Evolutionary conservation across 37 sponge, comb jelly and placozoan species (phyloP).

Genomic region (Trichoplax adhaerens): DNA sequence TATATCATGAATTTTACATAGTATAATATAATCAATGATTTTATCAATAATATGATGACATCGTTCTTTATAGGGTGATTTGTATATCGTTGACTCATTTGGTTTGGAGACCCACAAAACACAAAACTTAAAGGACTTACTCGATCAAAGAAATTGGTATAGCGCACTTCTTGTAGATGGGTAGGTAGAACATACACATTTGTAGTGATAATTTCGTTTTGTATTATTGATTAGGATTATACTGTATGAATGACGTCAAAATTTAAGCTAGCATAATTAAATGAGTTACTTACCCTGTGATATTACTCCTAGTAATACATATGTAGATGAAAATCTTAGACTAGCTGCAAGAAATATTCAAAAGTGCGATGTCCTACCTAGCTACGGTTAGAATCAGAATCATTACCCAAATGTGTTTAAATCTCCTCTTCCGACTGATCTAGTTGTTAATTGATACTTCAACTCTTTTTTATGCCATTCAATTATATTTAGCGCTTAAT

Average conservation of each 20-base stretch:
- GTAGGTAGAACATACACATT: not conserved
- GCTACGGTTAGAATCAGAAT: constrained; percentile 15
- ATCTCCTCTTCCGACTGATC: too few species aligned
- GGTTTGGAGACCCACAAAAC: constrained; percentile 24
- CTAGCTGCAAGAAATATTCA: constrained; percentile 35
- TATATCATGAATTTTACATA: too few species aligned
- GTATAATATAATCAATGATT: too few species aligned
- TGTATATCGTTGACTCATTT: constrained; percentile 57
- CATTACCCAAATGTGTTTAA: not conserved
- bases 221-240: too few species aligned
- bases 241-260: too few species aligned
- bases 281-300: too few species aligned
- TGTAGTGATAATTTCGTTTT: too few species aligned
- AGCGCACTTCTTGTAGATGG: constrained; percentile 62
- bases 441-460: too few species aligned
- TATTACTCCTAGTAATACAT: constrained; percentile 13
- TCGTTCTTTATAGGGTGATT: constrained; percentile 23
- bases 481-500: constrained; percentile 15
- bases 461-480: not conserved
- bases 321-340: constrained; percentile 27
- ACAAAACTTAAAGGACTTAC: constrained; percentile 13
- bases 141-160: constrained; percentile 34
- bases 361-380: constrained; percentile 48
- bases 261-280: too few species aligned
- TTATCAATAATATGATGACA: too few species aligned